These are phyloP conservation scores for Dryas iulia DNA, from an alignment of 1,140 invertebrate species.

Conservation along the genomic window DNA sequence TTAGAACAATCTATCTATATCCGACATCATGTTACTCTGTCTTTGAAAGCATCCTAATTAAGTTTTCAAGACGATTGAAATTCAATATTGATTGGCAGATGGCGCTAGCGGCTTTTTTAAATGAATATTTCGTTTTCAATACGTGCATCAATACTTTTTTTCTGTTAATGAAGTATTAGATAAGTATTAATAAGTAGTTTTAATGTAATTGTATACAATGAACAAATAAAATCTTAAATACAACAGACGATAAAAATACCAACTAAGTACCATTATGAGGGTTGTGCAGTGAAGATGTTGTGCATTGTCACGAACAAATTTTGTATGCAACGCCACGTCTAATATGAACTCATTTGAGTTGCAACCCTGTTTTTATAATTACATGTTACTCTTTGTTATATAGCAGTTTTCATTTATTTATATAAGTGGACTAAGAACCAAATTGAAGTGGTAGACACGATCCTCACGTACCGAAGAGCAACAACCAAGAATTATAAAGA, in stretches of 20 bases:
- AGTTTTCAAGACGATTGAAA: constrained; percentile 73
- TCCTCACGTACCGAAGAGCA: constrained; percentile 38
- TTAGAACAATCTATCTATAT: constrained; percentile 20
- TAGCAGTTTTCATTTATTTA: constrained; percentile 32
- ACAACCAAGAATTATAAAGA: constrained; percentile 62
- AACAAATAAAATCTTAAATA: background rate
- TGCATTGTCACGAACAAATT: constrained; percentile 44
- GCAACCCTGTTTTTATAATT: constrained; percentile 28
- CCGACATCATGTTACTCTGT: constrained; percentile 52
- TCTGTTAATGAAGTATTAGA: background rate
- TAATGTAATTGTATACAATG: background rate
- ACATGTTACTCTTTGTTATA: constrained; percentile 16
- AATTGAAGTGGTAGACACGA: constrained; percentile 51
- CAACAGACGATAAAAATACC: background rate
- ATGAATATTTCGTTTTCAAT: constrained; percentile 69
- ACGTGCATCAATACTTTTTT: background rate
- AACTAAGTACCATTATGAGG: background rate
- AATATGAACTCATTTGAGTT: constrained; percentile 30
- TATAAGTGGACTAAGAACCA: constrained; percentile 46
- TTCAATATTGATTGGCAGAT: constrained; percentile 73
- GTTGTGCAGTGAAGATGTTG: constrained; percentile 27
- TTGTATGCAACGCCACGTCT: constrained; percentile 46
- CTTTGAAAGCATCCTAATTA: constrained; percentile 76
- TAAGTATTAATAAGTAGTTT: background rate
- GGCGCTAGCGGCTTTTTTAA: constrained; percentile 72